These are phyloP conservation scores for Aramus guarauna DNA, from an alignment of 2,113 vertebrate species.

Conservation along the genomic window DNA sequence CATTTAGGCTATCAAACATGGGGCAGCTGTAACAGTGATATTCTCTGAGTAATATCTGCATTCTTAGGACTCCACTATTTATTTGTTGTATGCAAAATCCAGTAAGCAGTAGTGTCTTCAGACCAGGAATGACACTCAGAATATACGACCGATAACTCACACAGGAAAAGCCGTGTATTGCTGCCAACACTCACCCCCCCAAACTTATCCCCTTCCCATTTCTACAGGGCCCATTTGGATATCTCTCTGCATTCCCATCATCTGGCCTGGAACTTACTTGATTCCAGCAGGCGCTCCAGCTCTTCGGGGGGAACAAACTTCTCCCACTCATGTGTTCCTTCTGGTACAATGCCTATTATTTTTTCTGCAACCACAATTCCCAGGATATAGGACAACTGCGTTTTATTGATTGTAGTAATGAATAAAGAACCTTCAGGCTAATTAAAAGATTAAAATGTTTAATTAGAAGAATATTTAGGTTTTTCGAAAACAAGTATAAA, in stretches of 20 bases:
- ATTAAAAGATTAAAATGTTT: conserved; percentile 1
- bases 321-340: conserved; percentile 93
- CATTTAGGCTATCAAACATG: not conserved
- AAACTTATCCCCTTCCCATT: not conserved
- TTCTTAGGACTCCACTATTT: not conserved
- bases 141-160: not conserved
- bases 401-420: conserved; percentile 94
- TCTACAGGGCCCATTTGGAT: not conserved
- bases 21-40: not conserved
- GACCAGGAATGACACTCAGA: not conserved
- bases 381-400: conserved; percentile 87
- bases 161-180: not conserved
- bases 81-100: not conserved
- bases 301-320: conserved; percentile 91
- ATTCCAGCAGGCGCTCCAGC: conserved; percentile 85
- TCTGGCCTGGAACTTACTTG: conserved; percentile 79
- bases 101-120: not conserved
- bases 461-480: not conserved
- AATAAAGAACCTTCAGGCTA: conserved; percentile 92
- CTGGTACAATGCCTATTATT: conserved; percentile 86
- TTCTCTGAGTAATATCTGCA: not conserved
- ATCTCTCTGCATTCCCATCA: not conserved
- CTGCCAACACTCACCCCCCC: not conserved
- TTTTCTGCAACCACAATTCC: conserved; percentile 88
- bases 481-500: not conserved